phyloP scores from a whole-genome alignment of 1,140 invertebrate species.

The Heliconius hewitsoni region DNA sequence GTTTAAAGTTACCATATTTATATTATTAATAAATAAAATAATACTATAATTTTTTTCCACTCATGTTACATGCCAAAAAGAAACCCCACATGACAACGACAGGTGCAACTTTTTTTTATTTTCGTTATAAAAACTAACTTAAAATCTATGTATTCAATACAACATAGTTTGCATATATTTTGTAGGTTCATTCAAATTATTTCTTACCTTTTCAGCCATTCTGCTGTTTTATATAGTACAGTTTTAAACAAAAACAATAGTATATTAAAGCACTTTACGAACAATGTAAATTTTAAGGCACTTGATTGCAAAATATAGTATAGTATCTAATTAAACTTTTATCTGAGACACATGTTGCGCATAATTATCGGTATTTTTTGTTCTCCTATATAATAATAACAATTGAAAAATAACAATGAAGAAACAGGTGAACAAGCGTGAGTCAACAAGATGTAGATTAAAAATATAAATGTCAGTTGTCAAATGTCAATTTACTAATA shows the following conservation, averaged over 20 bases:
- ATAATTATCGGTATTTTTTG: neutral
- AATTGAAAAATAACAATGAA: slow-evolving; percentile 21
- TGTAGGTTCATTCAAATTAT: neutral
- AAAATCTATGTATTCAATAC: neutral
- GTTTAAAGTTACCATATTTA: slow-evolving; percentile 32
- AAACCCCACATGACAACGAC: slow-evolving; percentile 43
- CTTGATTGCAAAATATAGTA: slow-evolving; percentile 9
- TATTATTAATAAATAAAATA: slow-evolving; percentile 31
- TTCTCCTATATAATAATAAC: slow-evolving; percentile 10
- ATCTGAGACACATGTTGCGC: neutral
- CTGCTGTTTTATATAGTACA: neutral
- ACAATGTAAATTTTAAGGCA: slow-evolving; percentile 26
- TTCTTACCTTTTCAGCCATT: slow-evolving; percentile 55
- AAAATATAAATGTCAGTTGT: slow-evolving; percentile 11
- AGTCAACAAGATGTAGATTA: slow-evolving; percentile 27
- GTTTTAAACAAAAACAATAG: slow-evolving; percentile 2
- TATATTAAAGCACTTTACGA: slow-evolving; percentile 14
- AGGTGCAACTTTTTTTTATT: slow-evolving; percentile 49
- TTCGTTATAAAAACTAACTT: neutral
- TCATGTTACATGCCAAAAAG: slow-evolving; percentile 50
- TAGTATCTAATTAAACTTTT: neutral
- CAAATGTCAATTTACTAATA: slow-evolving; percentile 11
- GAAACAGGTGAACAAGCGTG: slow-evolving; percentile 25
- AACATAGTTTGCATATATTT: slow-evolving; percentile 21
- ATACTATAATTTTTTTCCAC: slow-evolving; percentile 47